phyloP scores from a whole-genome alignment of 2,797 vertebrate species.

The Chiroxiphia lanceolata region DNA sequence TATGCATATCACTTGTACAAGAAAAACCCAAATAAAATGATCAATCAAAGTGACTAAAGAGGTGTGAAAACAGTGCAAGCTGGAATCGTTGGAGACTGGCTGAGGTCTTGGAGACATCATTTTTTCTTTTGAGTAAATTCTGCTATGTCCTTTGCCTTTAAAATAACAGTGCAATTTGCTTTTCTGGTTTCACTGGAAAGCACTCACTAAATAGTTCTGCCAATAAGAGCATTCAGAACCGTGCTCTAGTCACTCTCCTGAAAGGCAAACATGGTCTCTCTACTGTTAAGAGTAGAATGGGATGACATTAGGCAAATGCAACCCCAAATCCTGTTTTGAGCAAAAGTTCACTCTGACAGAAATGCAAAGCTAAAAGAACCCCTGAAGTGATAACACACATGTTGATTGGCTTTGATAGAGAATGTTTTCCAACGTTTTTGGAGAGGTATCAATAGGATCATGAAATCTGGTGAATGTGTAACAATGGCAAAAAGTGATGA shows the following conservation, averaged over 20 bases:
- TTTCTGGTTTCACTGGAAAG: background rate
- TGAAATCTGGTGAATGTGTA: background rate
- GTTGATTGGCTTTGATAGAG: background rate
- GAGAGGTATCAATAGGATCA: background rate
- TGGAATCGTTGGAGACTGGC: background rate
- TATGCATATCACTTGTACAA: slow-evolving; percentile 9
- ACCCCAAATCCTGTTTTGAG: background rate
- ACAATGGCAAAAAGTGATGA: background rate
- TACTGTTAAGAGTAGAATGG: background rate
- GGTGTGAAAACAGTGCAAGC: background rate
- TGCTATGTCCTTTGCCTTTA: background rate
- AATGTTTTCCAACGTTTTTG: background rate
- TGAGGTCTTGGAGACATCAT: background rate
- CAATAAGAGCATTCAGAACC: background rate
- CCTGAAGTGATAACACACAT: background rate
- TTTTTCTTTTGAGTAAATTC: background rate
- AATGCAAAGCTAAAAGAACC: background rate
- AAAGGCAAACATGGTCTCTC: background rate
- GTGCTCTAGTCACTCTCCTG: background rate
- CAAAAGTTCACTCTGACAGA: background rate
- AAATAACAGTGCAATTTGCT: background rate
- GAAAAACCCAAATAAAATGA: background rate
- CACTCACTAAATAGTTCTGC: background rate
- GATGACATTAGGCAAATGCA: background rate
- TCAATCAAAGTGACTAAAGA: background rate